Evolutionary conservation across 2,888 invertebrate species (phyloP), one percentile per base, ranked within the genome.

Genomic region (Eurytoma californica): DNA sequence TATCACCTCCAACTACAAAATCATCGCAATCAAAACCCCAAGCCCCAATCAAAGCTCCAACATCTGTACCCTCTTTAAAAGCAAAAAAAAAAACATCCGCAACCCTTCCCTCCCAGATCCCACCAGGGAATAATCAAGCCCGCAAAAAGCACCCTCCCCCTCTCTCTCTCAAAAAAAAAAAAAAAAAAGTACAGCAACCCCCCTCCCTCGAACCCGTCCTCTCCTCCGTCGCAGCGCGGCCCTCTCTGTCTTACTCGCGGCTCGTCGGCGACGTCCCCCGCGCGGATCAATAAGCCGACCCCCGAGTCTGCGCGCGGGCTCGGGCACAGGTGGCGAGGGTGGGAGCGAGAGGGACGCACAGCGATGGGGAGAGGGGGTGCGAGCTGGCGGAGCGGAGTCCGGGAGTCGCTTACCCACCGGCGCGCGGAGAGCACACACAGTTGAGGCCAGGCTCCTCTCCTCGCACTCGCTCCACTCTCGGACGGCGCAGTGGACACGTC

Each of bases 401-500:
- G 77, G 70, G 77, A 72, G 77, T 72, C 70, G 77, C 39, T 39
- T 39, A 39, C 39, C 39, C 39, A 39, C 39, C 39, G 39, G 39
- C 39, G 39, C 39, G 39, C 39, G 39, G 39, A 39, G 39, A 39
- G 39, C 39, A 39, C 24, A 24, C 24, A 24, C 24, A 24, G 24
- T 24, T 24, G 24, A 24, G 24, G 24, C n/a, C 61, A 61, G 16
- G 28, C 30, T n/a, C 60, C 18, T 18, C 60, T 60, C 24, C 61
- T 61, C 30, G 61, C 61, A 61, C 28, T 30, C 30, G 28, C 39
- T 39, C 39, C 61, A 9, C 39, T 16, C 28, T 24, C 60, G 28
- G 60, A 60, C 60, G 60, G 39, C 16, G 16, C 61, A 30, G 61
- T 30, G 61, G 30, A 61, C 24, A 61, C 61, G 30, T 39, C 61